These are phyloP conservation scores for Sesamia inferens DNA, from an alignment of 2,888 invertebrate genomes.

Conservation along the genomic window DNA sequence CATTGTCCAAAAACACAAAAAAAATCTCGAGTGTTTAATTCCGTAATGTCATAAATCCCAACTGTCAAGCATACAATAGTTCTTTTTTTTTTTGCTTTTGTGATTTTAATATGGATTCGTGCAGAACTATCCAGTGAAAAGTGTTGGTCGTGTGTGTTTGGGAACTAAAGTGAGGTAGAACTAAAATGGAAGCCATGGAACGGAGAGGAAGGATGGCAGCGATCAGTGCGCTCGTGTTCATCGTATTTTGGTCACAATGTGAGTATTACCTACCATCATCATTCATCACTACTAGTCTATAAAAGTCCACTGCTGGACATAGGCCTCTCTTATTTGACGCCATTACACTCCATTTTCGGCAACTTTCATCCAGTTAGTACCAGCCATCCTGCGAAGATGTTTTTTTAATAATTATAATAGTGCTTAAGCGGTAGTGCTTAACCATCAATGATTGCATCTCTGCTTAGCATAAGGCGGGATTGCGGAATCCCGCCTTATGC, in stretches of 20 bases:
- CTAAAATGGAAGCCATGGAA: constrained; percentile 86
- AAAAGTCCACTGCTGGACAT: too few species aligned
- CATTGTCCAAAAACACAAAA: constrained; percentile 24
- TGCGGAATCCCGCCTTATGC: too few species aligned
- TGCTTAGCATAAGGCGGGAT: too few species aligned
- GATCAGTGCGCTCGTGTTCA: constrained; percentile 74
- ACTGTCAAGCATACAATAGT: constrained; percentile 18
- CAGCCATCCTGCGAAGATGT: too few species aligned
- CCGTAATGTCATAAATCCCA: constrained; percentile 42
- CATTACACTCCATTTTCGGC: too few species aligned
- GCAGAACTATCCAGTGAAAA: constrained; percentile 62
- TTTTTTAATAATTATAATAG: too few species aligned
- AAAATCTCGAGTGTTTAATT: constrained; percentile 29
- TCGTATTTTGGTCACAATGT: constrained; percentile 84
- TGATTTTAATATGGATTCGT: constrained; percentile 63
- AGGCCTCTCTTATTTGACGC: too few species aligned
- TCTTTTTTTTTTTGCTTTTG: constrained; percentile 39
- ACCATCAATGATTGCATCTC: too few species aligned
- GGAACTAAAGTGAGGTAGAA: constrained; percentile 45
- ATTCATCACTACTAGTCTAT: too few species aligned
- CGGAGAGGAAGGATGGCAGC: constrained; percentile 77
- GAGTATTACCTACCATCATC: constrained; percentile 70
- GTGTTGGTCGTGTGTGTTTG: constrained; percentile 61
- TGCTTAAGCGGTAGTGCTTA: too few species aligned
- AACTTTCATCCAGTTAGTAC: too few species aligned